Conservation (phyloP, 2,113 vertebrate species). For the Channa argus region DNA sequence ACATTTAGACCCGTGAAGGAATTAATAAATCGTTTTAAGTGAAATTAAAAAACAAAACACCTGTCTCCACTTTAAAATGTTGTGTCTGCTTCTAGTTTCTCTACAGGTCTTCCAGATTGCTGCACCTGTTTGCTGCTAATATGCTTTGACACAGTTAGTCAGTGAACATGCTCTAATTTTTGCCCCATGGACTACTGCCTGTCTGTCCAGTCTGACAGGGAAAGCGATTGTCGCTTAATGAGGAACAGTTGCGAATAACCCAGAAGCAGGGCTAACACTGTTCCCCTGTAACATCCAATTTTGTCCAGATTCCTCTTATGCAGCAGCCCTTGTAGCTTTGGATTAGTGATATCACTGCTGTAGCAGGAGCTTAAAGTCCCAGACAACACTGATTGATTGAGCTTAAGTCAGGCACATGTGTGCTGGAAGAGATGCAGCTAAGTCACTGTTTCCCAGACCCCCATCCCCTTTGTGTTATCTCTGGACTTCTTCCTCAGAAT, state of each 20-base stretch:
- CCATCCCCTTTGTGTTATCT: slow-evolving; percentile 22
- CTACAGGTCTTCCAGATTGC: slow-evolving; percentile 9
- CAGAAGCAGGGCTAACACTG: slow-evolving; percentile 41
- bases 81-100: slow-evolving; percentile 28
- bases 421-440: slow-evolving; percentile 39
- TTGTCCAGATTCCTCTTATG: slow-evolving; percentile 70
- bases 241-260: slow-evolving; percentile 66
- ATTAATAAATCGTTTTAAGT: not conserved
- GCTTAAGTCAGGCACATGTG: slow-evolving; percentile 52
- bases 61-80: slow-evolving; percentile 10
- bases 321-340: slow-evolving; percentile 56
- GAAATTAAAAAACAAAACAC: not conserved
- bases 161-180: slow-evolving; percentile 48
- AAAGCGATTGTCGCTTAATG: slow-evolving; percentile 69
- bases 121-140: slow-evolving; percentile 37
- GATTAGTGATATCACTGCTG: slow-evolving; percentile 70
- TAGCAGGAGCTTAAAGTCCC: slow-evolving; percentile 44
- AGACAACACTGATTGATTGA: slow-evolving; percentile 74
- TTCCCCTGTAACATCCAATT: slow-evolving; percentile 73
- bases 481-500: slow-evolving; percentile 23
- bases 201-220: slow-evolving; percentile 50
- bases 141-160: slow-evolving; percentile 32
- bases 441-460: slow-evolving; percentile 45
- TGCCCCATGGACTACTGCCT: slow-evolving; percentile 11
- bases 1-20: not conserved